phyloP scores from a whole-genome alignment of 2,888 invertebrate genomes.

The Aplocera efformata region DNA sequence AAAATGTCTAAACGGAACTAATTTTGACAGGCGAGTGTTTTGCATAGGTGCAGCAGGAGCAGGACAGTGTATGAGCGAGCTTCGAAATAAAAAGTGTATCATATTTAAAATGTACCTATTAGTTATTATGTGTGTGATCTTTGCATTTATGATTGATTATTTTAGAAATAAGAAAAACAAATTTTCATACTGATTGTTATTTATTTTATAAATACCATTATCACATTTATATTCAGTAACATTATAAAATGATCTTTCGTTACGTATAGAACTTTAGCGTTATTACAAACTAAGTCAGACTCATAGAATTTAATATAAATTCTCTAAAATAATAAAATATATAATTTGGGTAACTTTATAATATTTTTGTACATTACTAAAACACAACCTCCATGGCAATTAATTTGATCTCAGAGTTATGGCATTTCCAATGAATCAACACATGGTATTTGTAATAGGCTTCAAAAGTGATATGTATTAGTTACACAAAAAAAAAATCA shows the following conservation, averaged over 20 bases:
- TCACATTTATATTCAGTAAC: constrained; percentile 67
- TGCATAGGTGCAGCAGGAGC: too few relatives aligned
- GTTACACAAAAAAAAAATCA: constrained; percentile 6
- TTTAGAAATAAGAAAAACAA: constrained; percentile 11
- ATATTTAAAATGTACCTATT: too few relatives aligned
- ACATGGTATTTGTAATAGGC: constrained; percentile 1
- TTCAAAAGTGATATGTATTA: constrained; percentile 7
- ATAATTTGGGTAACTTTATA: constrained; percentile 72
- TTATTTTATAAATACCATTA: constrained; percentile 68
- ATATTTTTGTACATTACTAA: constrained; percentile 69
- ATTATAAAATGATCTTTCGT: constrained; percentile 58
- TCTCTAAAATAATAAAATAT: constrained; percentile 55
- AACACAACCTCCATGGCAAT: constrained; percentile 76
- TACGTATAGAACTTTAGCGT: constrained; percentile 54
- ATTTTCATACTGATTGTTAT: constrained; percentile 35
- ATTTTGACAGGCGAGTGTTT: too few relatives aligned
- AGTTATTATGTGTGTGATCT: too few relatives aligned
- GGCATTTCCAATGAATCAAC: constrained; percentile 53
- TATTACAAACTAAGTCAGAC: constrained; percentile 65
- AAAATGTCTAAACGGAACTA: too few relatives aligned
- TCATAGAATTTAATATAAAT: constrained; percentile 76
- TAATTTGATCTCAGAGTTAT: constrained; percentile 53
- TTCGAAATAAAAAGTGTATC: too few relatives aligned
- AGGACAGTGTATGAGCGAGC: too few relatives aligned
- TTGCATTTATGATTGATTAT: neutral